Percentiles rank a stretch among this genome's conserved stretches.
Evolutionary conservation across 2,113 vertebrate species (phyloP).

Genomic region (Chascanopsetta lugubris): DNA sequence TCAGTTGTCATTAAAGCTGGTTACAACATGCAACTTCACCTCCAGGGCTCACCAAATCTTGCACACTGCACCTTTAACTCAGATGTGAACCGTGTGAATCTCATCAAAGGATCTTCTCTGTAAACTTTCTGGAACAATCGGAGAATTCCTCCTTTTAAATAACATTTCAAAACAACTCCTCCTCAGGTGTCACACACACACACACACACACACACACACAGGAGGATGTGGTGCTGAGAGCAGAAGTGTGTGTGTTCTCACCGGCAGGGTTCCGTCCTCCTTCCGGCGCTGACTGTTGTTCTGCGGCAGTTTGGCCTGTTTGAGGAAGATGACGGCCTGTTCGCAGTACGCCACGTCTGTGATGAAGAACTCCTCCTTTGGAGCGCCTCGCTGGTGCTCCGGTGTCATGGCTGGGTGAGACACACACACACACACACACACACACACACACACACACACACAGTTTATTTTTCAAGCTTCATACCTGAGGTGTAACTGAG

Average conservation of each 20-base stretch:
- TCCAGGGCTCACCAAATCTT: too few species aligned
- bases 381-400: conserved; percentile 50
- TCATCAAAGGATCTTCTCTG: background rate
- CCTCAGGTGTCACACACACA: too few species aligned
- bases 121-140: background rate
- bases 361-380: conserved; percentile 82
- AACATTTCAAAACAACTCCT: background rate
- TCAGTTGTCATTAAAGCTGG: too few species aligned
- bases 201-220: too few species aligned
- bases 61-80: too few species aligned
- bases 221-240: background rate
- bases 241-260: conserved; percentile 70
- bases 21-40: too few species aligned
- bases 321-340: conserved; percentile 85
- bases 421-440: conserved; percentile 10
- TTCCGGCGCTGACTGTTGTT: conserved; percentile 70
- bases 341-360: conserved; percentile 89
- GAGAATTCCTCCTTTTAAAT: background rate
- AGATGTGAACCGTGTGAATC: background rate
- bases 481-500: background rate
- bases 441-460: background rate
- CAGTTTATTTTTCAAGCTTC: background rate
- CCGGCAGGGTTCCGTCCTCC: conserved; percentile 82
- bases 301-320: conserved; percentile 73
- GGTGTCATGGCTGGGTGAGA: conserved; percentile 42